phyloP scores from a whole-genome alignment of 2,113 vertebrate genomes.

The Verasper variegatus region DNA sequence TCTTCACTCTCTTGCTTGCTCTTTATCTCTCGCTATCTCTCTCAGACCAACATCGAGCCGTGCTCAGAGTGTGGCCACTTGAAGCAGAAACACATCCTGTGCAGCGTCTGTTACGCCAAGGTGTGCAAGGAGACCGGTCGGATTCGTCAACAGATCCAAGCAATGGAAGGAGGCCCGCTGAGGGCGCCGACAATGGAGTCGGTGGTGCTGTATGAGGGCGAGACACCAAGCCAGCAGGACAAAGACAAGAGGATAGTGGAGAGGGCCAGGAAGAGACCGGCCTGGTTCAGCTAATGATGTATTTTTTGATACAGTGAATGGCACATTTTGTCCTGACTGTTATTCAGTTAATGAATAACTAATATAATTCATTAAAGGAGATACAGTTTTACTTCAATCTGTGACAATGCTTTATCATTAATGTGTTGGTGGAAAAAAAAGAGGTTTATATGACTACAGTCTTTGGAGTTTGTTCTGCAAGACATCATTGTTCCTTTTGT shows the following conservation, averaged over 20 bases:
- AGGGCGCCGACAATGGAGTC: conserved; percentile 86
- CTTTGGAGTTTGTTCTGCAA: neutral
- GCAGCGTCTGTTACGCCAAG: conserved; percentile 91
- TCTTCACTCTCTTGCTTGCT: conserved; percentile 11
- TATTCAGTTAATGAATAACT: neutral
- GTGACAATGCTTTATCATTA: neutral
- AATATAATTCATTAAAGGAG: neutral
- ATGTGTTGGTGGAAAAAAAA: neutral
- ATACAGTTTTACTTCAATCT: neutral
- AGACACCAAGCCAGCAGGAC: conserved; percentile 82
- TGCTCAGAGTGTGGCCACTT: conserved; percentile 93
- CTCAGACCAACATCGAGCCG: conserved; percentile 89
- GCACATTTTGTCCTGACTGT: neutral
- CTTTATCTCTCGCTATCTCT: conserved; percentile 40
- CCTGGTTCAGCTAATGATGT: conserved; percentile 88
- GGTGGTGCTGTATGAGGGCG: conserved; percentile 88
- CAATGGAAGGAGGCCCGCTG: conserved; percentile 87
- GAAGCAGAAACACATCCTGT: conserved; percentile 93
- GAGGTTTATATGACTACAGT: neutral
- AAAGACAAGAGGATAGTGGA: conserved; percentile 91
- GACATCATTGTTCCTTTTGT: neutral
- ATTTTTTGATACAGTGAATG: neutral
- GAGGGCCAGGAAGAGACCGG: conserved; percentile 87
- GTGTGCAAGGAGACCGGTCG: conserved; percentile 86
- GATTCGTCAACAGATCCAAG: conserved; percentile 86